Percentiles rank a stretch among this genome's conserved stretches.
phyloP scores from a whole-genome alignment of 2,113 vertebrate species.

The Vanacampus margaritifer region DNA sequence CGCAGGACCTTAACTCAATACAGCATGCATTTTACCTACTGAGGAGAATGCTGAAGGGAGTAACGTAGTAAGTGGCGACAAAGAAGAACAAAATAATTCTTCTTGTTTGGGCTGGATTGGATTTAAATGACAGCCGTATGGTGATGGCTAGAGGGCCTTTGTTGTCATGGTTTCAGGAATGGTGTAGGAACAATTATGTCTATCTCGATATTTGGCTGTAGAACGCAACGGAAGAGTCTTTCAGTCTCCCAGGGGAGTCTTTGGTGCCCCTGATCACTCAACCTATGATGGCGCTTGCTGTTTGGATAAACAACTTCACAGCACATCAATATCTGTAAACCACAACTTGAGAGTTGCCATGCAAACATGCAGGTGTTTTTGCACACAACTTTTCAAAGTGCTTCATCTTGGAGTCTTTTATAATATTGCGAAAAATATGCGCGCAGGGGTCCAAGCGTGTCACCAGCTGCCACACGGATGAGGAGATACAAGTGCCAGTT shows the following conservation, averaged over 20 bases:
- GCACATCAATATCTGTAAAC: not conserved
- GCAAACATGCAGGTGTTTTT: not conserved
- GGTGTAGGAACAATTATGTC: too few species aligned
- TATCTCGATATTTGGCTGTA: not conserved
- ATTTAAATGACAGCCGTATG: not conserved
- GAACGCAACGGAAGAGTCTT: not conserved
- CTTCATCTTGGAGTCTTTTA: not conserved
- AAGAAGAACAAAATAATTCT: not conserved
- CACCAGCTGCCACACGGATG: not conserved
- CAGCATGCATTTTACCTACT: too few species aligned
- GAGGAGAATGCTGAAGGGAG: too few species aligned
- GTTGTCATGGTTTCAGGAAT: not conserved
- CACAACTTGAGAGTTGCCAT: not conserved
- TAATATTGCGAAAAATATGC: not conserved
- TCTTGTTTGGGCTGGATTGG: not conserved
- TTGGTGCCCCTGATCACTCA: not conserved
- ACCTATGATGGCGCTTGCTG: not conserved
- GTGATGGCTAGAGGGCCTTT: not conserved
- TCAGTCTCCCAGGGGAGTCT: not conserved
- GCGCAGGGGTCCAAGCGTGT: not conserved
- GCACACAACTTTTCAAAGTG: not conserved
- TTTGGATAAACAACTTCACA: not conserved
- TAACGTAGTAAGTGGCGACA: too few species aligned
- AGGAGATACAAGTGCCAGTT: conserved; percentile 3
- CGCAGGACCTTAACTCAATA: too few species aligned